Conservation (phyloP, 2,113 vertebrate genomes). For the Hepsetus odoe region DNA sequence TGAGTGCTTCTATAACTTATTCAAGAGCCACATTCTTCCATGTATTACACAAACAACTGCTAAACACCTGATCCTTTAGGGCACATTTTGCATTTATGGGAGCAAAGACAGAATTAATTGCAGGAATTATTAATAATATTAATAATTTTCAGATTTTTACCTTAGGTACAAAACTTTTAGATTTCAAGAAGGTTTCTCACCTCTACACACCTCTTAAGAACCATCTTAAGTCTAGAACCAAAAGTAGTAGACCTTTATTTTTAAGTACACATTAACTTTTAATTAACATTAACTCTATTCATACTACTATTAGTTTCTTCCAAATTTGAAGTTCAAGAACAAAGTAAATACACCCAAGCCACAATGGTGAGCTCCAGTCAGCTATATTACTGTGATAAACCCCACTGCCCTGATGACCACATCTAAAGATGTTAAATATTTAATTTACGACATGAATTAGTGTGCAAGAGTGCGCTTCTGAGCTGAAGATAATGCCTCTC, state of each 20-base stretch:
- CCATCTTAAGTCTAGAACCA: conserved; percentile 45
- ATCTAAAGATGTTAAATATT: conserved; percentile 55
- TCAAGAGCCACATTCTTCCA: conserved; percentile 59
- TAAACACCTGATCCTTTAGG: conserved; percentile 54
- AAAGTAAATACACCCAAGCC: conserved; percentile 29
- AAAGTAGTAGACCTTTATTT: conserved; percentile 50
- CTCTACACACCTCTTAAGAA: no score
- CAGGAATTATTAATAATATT: no score
- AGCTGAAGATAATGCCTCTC: conserved; percentile 34
- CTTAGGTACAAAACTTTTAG: no score
- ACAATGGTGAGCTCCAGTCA: conserved; percentile 49
- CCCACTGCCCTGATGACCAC: conserved; percentile 30
- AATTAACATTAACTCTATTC: no score
- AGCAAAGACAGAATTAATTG: no score
- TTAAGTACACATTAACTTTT: no score
- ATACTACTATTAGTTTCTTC: neutral
- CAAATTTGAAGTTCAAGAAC: neutral
- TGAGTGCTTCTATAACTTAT: conserved; percentile 64
- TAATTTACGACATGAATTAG: conserved; percentile 49
- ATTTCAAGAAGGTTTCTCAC: no score
- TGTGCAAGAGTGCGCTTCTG: conserved; percentile 23
- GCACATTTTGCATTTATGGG: conserved; percentile 37
- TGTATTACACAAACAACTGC: conserved; percentile 61
- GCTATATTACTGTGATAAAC: conserved; percentile 45
- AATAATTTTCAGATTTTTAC: no score